Base-by-base conservation (phyloP, 1,140 invertebrate species). In the Pissodes strobi region DNA sequence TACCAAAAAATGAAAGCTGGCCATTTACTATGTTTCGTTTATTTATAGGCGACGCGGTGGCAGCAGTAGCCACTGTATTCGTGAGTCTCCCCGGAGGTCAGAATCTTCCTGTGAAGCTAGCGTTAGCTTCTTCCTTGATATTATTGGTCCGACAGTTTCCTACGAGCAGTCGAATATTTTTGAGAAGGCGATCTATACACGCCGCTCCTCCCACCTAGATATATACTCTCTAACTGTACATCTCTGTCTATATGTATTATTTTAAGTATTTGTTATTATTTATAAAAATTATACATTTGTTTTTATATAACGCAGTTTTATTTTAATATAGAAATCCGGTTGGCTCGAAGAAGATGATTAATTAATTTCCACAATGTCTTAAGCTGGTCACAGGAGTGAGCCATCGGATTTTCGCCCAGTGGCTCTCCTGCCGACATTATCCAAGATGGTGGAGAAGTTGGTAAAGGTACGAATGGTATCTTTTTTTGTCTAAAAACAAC, bases 51-150 rank as follows among this genome's bases (percentile, higher is more conserved):
- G 93, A 97, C 80, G 90, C 89, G 6, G 81, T 91, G 10, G 93
- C 94, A 0, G 94, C 92, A 1, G 91, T 97, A 10, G 90, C 90
- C 10, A 95, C 95, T 0, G 89, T 96, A 25, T 88, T 97, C 66
- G 88, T 98, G 38, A 88, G 88, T 70, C 79, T 95, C 61, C 93
- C 94, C 1, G 93, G 93, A n/a, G 91, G 90, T 0, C 79, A 82
- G 18, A 81, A 83, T 45, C 87, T 88, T 13, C 88, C 88, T 1
- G 87, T 90, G 2, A 87, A 87, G 68, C 79, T 93, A 58, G 85
- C 87, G 13, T 79, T 92, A 18, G 90, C 87, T 34, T 91, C 90
- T 23, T 87, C 87, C 5, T 79, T 92, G 30, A 88, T 91, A 69
- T 80, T 90, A 53, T 78, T 90, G 51, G 82, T 86, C 3, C 81